Conservation (phyloP, 2,888 invertebrate genomes). For the Didymodactylos carnosus region DNA sequence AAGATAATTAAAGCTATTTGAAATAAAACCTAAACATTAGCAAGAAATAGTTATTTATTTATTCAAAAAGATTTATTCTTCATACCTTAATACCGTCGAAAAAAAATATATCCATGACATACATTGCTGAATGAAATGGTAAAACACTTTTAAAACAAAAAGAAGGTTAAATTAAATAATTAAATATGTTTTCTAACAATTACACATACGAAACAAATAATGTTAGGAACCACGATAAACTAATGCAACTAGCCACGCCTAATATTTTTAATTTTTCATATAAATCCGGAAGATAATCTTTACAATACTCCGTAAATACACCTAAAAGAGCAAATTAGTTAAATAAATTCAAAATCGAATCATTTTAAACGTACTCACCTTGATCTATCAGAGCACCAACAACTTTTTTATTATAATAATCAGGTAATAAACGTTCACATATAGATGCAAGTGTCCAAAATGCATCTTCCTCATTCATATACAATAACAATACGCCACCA, state of each 20-base stretch:
- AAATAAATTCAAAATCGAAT: no score
- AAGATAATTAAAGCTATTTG: constrained; percentile 78
- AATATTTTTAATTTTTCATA: constrained; percentile 65
- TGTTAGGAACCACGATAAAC: constrained; percentile 90
- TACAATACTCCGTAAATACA: constrained; percentile 72
- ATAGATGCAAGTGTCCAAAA: constrained; percentile 87
- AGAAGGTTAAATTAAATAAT: neutral
- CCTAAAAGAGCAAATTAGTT: constrained; percentile 38
- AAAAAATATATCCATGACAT: constrained; percentile 92
- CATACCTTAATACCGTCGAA: constrained; percentile 90
- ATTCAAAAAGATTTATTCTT: no score
- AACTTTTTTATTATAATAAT: constrained; percentile 81
- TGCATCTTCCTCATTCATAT: constrained; percentile 87
- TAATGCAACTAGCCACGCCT: constrained; percentile 81
- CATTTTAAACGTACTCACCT: constrained; percentile 35
- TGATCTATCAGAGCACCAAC: constrained; percentile 78
- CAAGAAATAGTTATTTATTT: no score
- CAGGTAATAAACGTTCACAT: constrained; percentile 81
- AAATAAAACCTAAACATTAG: no score
- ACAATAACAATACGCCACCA: constrained; percentile 76
- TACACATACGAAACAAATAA: constrained; percentile 53
- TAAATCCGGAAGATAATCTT: constrained; percentile 60
- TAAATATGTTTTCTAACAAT: neutral
- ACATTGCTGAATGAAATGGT: constrained; percentile 86
- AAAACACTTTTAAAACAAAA: constrained; percentile 51